Conservation (phyloP, 2,888 invertebrate species). For the Lycocerus yunnanus region DNA sequence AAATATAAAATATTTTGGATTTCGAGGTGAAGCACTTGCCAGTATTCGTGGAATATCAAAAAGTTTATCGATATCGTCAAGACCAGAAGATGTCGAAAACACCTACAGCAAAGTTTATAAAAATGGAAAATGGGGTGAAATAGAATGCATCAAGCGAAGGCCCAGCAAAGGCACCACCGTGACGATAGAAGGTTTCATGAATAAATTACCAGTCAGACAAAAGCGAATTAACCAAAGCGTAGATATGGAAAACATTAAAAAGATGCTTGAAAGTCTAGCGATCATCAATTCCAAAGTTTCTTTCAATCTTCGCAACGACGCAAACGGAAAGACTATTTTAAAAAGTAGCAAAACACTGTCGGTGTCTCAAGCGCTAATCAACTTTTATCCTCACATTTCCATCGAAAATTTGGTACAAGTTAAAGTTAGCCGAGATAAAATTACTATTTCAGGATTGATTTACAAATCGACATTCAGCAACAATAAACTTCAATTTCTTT, state of each 20-base stretch:
- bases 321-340: slow-evolving; percentile 62
- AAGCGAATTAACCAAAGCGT: slow-evolving; percentile 59
- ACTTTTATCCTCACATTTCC: slow-evolving; percentile 55
- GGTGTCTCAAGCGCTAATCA: slow-evolving; percentile 59
- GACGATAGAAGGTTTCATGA: slow-evolving; percentile 67
- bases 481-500: slow-evolving; percentile 65
- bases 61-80: slow-evolving; percentile 64
- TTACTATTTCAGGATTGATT: slow-evolving; percentile 63
- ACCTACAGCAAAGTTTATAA: slow-evolving; percentile 63
- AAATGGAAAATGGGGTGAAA: slow-evolving; percentile 35
- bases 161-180: slow-evolving; percentile 75
- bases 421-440: slow-evolving; percentile 52
- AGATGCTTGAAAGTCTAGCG: slow-evolving; percentile 64
- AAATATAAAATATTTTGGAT: slow-evolving; percentile 66
- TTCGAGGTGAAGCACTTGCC: slow-evolving; percentile 69
- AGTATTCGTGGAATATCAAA: slow-evolving; percentile 64
- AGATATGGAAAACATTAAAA: slow-evolving; percentile 65
- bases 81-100: slow-evolving; percentile 52
- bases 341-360: slow-evolving; percentile 63
- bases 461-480: slow-evolving; percentile 56
- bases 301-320: slow-evolving; percentile 71
- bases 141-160: slow-evolving; percentile 53
- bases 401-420: slow-evolving; percentile 52
- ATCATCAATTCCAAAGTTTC: slow-evolving; percentile 68
- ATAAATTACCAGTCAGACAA: slow-evolving; percentile 66